Conservation (phyloP, 2,888 invertebrate genomes). For the Tineola bisselliella region DNA sequence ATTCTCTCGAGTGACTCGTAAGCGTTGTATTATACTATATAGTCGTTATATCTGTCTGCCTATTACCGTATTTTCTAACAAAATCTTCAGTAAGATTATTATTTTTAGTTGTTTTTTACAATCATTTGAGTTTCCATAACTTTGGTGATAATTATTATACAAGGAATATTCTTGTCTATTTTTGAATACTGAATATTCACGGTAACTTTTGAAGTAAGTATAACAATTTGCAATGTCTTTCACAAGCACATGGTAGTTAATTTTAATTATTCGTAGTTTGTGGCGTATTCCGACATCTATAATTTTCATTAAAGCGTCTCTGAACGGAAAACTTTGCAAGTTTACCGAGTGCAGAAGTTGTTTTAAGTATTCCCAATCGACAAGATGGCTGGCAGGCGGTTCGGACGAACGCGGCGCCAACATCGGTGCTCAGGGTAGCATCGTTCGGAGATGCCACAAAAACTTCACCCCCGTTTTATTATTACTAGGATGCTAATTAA, state of each 20-base stretch:
- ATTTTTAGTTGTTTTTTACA: not conserved
- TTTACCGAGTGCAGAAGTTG: slow-evolving; percentile 42
- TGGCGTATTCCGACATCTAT: slow-evolving; percentile 30
- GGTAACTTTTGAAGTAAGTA: not conserved
- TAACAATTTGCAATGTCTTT: not conserved
- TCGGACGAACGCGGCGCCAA: slow-evolving; percentile 20
- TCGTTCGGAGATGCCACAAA: slow-evolving; percentile 47
- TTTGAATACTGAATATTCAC: too few species aligned
- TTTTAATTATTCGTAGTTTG: slow-evolving; percentile 12
- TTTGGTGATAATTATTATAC: not conserved
- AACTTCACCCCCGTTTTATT: slow-evolving; percentile 54
- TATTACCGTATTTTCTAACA: not conserved
- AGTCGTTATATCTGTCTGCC: not conserved
- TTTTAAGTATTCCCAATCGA: slow-evolving; percentile 48
- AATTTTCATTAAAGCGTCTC: slow-evolving; percentile 36
- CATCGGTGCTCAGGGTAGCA: slow-evolving; percentile 20
- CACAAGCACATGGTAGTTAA: not conserved
- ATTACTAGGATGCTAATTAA: slow-evolving; percentile 63
- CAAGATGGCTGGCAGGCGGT: slow-evolving; percentile 19
- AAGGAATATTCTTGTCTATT: not conserved
- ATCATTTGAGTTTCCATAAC: too few species aligned
- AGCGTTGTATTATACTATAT: not conserved
- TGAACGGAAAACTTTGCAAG: slow-evolving; percentile 36
- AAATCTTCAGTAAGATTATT: not conserved
- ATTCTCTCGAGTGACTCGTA: not conserved